Evolutionary conservation across 64 coral and sea anemone genomes (phyloP).

Genomic region (Cladopsammia gracilis): DNA sequence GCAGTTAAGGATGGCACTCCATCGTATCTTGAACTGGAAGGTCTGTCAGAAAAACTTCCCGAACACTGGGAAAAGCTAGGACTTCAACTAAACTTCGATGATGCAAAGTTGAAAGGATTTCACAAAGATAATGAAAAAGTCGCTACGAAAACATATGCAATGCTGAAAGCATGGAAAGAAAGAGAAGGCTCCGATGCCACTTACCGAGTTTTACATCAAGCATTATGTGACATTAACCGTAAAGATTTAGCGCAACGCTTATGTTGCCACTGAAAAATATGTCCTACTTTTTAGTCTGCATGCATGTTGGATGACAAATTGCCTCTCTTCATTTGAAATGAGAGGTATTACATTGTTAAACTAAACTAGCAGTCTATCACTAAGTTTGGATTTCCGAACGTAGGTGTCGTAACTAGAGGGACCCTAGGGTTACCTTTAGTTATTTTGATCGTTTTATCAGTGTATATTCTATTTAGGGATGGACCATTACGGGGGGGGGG

Average conservation of each 20-base stretch:
- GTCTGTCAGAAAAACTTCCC: not conserved
- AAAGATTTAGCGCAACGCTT: not conserved
- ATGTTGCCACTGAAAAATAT: not conserved
- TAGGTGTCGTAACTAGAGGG: too few species aligned
- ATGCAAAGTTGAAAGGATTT: not conserved
- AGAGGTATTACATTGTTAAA: too few species aligned
- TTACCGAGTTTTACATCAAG: not conserved
- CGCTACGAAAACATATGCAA: not conserved
- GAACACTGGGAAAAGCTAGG: not conserved
- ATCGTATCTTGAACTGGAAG: not conserved
- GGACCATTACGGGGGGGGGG: too few species aligned
- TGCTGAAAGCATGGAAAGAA: not conserved
- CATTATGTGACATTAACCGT: not conserved
- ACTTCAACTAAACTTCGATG: not conserved
- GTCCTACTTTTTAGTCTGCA: too few species aligned
- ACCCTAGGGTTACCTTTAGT: too few species aligned
- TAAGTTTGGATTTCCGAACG: too few species aligned
- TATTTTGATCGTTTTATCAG: too few species aligned
- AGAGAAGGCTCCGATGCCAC: not conserved
- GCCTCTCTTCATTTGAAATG: too few species aligned
- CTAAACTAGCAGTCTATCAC: too few species aligned
- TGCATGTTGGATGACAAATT: too few species aligned
- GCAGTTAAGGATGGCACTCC: not conserved
- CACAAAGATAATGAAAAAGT: not conserved
- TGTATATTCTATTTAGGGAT: too few species aligned